Evolutionary conservation across 2,797 vertebrate species (phyloP).

Genomic region (Iguana delicatissima): DNA sequence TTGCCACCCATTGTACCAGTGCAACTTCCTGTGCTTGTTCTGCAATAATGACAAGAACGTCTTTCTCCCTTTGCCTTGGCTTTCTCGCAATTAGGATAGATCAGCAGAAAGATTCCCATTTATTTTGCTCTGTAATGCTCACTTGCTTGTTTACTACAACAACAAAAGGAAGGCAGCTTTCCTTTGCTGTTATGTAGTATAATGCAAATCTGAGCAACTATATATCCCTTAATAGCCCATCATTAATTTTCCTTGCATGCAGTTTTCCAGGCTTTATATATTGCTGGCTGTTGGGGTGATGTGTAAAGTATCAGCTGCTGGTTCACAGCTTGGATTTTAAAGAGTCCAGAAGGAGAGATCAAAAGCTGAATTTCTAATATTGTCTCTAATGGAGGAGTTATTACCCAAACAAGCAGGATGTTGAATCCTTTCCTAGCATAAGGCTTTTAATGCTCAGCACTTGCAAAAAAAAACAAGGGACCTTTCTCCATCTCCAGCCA

Average conservation of each 20-base stretch:
- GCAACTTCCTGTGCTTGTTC: slow-evolving; percentile 55
- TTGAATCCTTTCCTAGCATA: slow-evolving; percentile 68
- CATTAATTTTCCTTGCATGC: slow-evolving; percentile 63
- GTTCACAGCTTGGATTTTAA: slow-evolving; percentile 78
- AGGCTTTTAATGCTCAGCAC: slow-evolving; percentile 32
- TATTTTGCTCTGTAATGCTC: slow-evolving; percentile 41
- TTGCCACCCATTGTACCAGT: slow-evolving; percentile 53
- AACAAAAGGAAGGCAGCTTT: slow-evolving; percentile 60
- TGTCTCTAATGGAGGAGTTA: slow-evolving; percentile 70
- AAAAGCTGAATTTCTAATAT: slow-evolving; percentile 74
- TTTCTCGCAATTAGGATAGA: slow-evolving; percentile 47
- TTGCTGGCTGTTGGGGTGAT: slow-evolving; percentile 68
- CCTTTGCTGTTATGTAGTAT: slow-evolving; percentile 57
- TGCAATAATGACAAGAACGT: slow-evolving; percentile 17
- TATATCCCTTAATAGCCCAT: slow-evolving; percentile 67
- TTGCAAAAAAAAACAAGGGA: slow-evolving; percentile 41
- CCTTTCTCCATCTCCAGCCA: slow-evolving; percentile 21
- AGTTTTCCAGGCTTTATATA: slow-evolving; percentile 62
- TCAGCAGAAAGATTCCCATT: slow-evolving; percentile 47
- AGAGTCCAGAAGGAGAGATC: slow-evolving; percentile 72
- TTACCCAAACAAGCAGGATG: slow-evolving; percentile 70
- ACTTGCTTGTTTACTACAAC: slow-evolving; percentile 45
- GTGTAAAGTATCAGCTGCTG: slow-evolving; percentile 76
- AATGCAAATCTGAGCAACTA: slow-evolving; percentile 73
- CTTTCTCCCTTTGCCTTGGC: background rate